Evolutionary conservation across 2,113 vertebrate species (phyloP).

Genomic region (Rhinichthys klamathensis): DNA sequence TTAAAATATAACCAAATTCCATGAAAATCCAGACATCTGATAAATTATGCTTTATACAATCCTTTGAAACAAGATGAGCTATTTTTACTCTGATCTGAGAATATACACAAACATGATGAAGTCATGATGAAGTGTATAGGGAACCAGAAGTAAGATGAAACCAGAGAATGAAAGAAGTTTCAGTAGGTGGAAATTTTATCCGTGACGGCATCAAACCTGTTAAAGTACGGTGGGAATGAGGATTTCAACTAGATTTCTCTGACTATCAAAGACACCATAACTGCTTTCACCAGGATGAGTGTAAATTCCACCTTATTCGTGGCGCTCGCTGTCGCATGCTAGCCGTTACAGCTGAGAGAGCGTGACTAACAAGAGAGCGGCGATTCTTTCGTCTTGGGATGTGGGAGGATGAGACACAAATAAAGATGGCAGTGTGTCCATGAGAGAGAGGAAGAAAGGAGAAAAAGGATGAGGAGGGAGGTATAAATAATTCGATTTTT

Average conservation of each 20-base stretch:
- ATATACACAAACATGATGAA: conserved; percentile 17
- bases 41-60: not conserved
- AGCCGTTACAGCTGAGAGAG: conserved; percentile 20
- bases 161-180: not conserved
- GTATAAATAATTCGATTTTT: not conserved
- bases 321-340: not conserved
- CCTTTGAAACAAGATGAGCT: not conserved
- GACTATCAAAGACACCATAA: conserved; percentile 35
- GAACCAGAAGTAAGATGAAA: not conserved
- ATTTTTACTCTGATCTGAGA: conserved; percentile 18
- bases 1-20: not conserved
- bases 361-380: conserved; percentile 20
- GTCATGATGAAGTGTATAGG: not conserved
- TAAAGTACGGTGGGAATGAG: conserved; percentile 2
- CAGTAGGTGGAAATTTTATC: conserved; percentile 46
- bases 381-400: conserved; percentile 10
- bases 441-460: conserved; percentile 4
- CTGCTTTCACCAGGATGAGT: conserved; percentile 33
- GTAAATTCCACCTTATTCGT: conserved; percentile 31
- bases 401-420: conserved; percentile 20
- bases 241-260: conserved; percentile 48
- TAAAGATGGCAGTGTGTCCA: conserved; percentile 21
- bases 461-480: not conserved
- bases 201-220: conserved; percentile 35
- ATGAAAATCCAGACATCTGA: not conserved